Conservation (phyloP, 2,113 vertebrate genomes). For the Charina bottae region DNA sequence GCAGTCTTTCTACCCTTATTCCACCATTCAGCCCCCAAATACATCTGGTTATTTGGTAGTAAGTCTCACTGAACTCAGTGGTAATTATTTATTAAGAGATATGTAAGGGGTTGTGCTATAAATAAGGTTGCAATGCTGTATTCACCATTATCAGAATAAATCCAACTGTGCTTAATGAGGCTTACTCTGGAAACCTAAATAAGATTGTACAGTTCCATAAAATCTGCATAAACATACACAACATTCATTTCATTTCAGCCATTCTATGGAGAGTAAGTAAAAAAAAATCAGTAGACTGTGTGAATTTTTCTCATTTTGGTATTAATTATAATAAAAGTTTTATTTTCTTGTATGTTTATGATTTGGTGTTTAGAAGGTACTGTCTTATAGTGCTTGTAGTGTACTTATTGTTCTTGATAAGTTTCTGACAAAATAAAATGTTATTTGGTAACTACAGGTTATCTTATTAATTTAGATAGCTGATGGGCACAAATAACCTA, state of each 20-base stretch:
- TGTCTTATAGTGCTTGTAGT: constrained; percentile 40
- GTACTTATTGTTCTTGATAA: constrained; percentile 52
- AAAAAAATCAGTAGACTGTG: constrained; percentile 14
- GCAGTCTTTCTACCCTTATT: no score
- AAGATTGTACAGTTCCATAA: background rate
- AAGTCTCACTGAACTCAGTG: background rate
- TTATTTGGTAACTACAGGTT: constrained; percentile 20
- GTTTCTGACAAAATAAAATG: constrained; percentile 65
- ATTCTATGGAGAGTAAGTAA: constrained; percentile 24
- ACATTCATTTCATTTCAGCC: background rate
- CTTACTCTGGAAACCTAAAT: background rate
- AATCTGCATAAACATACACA: background rate
- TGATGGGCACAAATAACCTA: background rate
- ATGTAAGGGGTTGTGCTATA: background rate
- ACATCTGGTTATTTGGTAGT: background rate
- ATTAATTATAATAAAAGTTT: background rate
- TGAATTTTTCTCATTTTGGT: background rate
- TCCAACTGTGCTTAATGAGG: background rate
- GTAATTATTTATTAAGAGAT: background rate
- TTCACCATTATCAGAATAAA: background rate
- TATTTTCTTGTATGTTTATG: constrained; percentile 42
- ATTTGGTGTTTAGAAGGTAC: constrained; percentile 15
- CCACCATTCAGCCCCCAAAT: background rate
- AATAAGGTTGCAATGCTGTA: background rate
- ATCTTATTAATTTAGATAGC: constrained; percentile 17